These are phyloP conservation scores for Nasonia oneida DNA, from an alignment of 2,888 invertebrate genomes.

Conservation along the genomic window DNA sequence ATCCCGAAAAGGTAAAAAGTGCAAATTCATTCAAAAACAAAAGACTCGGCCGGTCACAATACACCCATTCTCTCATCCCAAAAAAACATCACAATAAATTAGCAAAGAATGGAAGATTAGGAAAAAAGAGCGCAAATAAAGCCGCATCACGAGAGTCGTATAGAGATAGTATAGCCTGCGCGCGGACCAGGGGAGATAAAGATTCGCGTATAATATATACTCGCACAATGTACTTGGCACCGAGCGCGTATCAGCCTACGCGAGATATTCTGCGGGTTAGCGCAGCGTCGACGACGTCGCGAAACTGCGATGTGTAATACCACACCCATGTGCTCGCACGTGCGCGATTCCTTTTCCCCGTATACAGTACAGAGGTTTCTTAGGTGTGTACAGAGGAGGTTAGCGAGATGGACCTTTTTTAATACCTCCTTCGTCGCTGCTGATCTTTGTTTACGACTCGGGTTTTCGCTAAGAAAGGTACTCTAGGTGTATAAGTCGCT, in stretches of 20 bases:
- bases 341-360: neutral
- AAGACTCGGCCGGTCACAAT: neutral
- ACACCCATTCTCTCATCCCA: neutral
- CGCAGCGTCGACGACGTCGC: slow-evolving; percentile 1
- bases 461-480: neutral
- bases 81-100: slow-evolving; percentile 39
- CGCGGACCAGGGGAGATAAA: slow-evolving; percentile 43
- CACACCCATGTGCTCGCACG: slow-evolving; percentile 39
- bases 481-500: too few relatives aligned
- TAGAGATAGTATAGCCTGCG: slow-evolving; percentile 45
- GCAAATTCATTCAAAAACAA: neutral
- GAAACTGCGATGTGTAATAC: slow-evolving; percentile 43
- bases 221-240: slow-evolving; percentile 40
- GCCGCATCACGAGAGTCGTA: neutral
- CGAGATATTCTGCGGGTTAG: slow-evolving; percentile 32
- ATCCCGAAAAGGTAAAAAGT: neutral
- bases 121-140: slow-evolving; percentile 22
- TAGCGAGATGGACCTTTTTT: neutral
- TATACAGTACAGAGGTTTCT: neutral
- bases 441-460: neutral
- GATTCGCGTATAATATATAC: slow-evolving; percentile 28
- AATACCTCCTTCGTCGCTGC: neutral
- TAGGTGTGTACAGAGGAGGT: neutral
- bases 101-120: slow-evolving; percentile 43
- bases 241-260: slow-evolving; percentile 32